A percentile compares a stretch with the other conserved stretches of the same genome.
phyloP scores from a whole-genome alignment of 2,113 vertebrate genomes.

The human region DNA sequence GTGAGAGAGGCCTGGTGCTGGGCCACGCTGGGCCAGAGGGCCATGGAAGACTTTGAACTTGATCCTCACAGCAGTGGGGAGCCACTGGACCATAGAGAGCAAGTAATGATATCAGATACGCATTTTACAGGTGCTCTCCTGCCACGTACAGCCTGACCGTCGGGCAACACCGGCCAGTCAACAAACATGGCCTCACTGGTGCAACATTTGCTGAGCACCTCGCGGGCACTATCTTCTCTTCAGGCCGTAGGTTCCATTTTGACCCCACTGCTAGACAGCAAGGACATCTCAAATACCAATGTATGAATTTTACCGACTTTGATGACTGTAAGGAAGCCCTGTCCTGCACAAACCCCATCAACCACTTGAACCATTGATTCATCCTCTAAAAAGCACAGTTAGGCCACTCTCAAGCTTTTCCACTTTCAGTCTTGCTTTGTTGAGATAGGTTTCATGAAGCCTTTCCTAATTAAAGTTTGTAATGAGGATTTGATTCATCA shows the following conservation, averaged over 20 bases:
- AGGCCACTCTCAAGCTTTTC: background rate
- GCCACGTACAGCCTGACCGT: background rate
- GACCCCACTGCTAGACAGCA: background rate
- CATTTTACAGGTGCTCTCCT: background rate
- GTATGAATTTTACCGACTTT: background rate
- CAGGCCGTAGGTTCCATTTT: accelerated
- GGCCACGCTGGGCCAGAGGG: accelerated
- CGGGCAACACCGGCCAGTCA: accelerated
- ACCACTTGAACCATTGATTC: background rate
- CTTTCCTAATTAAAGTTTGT: constrained; percentile 28
- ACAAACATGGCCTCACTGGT: too few relatives aligned
- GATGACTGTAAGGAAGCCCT: background rate
- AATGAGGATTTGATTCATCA: background rate
- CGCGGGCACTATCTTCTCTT: accelerated
- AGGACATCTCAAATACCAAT: background rate
- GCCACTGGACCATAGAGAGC: background rate
- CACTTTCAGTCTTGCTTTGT: background rate
- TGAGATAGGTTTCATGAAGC: background rate
- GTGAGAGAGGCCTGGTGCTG: accelerated
- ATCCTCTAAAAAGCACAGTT: background rate
- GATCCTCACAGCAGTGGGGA: background rate
- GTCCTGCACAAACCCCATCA: background rate
- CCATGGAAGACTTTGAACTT: accelerated
- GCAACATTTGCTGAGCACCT: background rate
- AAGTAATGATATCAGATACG: background rate